Evolutionary conservation across 1,140 invertebrate species (phyloP).

Genomic region (Caligus rogercresseyi): DNA sequence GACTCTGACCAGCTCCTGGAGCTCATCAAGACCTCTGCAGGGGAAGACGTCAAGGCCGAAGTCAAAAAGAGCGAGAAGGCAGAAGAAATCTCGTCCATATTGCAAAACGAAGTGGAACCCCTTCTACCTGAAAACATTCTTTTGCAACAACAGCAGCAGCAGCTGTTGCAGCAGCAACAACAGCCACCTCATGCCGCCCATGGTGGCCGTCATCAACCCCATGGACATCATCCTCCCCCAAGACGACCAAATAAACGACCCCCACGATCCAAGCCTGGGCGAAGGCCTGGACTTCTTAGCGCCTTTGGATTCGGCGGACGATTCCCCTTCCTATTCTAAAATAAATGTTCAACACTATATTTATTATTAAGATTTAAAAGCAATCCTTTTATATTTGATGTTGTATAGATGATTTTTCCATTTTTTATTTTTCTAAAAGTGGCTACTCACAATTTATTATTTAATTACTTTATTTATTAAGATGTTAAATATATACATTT

Average conservation of each 20-base stretch:
- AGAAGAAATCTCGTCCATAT: not conserved
- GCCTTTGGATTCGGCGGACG: constrained; percentile 8
- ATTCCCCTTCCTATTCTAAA: constrained; percentile 6
- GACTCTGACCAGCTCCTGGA: constrained; percentile 74
- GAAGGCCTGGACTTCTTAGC: not conserved
- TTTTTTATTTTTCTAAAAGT: not conserved
- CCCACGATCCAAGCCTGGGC: not conserved
- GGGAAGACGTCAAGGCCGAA: not conserved
- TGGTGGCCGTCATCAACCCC: not conserved
- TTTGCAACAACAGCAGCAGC: not conserved
- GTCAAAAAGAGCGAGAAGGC: constrained; percentile 7
- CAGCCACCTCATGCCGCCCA: not conserved
- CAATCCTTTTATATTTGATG: not conserved
- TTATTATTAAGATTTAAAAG: not conserved
- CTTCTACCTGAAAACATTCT: not conserved
- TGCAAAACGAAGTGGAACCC: not conserved
- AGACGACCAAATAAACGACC: not conserved
- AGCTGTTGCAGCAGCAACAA: not conserved
- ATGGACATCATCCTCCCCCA: not conserved
- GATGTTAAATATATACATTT: no score
- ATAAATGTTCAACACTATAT: no score
- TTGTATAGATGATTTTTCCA: not conserved
- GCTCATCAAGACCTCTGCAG: constrained; percentile 32
- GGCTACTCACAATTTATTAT: not conserved
- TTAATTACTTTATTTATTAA: not conserved